Conservation (phyloP, 2,797 vertebrate species). For the Myiotriccus ornatus region DNA sequence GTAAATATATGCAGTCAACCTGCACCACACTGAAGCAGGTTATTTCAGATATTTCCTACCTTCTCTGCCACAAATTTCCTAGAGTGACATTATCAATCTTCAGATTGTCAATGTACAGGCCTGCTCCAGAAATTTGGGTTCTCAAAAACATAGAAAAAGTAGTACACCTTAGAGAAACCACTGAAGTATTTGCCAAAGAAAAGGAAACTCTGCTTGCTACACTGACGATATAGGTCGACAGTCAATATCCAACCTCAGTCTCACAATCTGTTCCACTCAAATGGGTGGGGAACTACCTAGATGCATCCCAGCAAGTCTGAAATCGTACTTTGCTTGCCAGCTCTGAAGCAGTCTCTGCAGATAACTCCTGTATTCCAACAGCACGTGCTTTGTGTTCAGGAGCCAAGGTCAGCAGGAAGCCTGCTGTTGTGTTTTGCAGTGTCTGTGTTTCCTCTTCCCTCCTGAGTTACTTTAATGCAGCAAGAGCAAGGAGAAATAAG, state of each 20-base stretch:
- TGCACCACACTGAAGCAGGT: background rate
- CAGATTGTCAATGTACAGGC: background rate
- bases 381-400: background rate
- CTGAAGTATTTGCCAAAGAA: background rate
- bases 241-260: background rate
- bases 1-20: background rate
- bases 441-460: conserved; percentile 58
- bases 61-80: background rate
- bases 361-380: conserved; percentile 12
- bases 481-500: background rate
- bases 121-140: background rate
- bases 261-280: background rate
- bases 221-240: background rate
- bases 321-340: background rate
- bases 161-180: background rate
- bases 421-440: conserved; percentile 21
- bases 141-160: background rate
- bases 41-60: background rate
- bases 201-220: conserved; percentile 3
- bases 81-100: background rate
- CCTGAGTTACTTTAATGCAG: conserved; percentile 4
- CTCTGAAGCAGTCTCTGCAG: background rate
- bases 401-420: conserved; percentile 55
- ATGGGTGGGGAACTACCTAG: background rate
- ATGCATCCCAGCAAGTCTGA: conserved; percentile 7